Percentiles rank a stretch among this genome's conserved stretches.
Conservation (phyloP, 2,113 vertebrate species). For the Myrmecophaga tridactyla region DNA sequence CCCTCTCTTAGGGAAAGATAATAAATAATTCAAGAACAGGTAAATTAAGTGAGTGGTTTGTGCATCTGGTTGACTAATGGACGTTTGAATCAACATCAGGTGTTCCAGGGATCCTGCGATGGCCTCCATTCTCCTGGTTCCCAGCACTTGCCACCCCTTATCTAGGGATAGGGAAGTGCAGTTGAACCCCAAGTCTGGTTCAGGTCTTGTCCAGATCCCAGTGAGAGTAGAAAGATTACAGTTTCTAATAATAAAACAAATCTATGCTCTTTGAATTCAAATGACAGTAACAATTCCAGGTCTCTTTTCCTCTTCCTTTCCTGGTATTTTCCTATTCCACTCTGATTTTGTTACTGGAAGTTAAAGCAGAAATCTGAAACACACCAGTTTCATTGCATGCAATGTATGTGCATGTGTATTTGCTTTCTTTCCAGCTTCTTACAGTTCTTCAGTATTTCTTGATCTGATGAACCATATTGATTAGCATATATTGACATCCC, state of each 20-base stretch:
- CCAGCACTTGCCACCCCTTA: too few relatives aligned
- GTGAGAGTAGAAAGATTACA: background rate
- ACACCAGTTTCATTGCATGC: accelerated
- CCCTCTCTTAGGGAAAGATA: background rate
- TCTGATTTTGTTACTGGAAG: background rate
- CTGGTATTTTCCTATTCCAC: background rate
- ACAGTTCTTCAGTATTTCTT: background rate
- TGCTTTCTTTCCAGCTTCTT: background rate
- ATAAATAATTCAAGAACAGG: constrained; percentile 44
- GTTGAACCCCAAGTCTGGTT: too few relatives aligned
- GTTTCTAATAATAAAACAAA: background rate
- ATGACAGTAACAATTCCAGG: background rate
- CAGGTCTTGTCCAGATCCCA: background rate
- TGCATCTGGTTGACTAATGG: background rate
- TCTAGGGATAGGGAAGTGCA: background rate
- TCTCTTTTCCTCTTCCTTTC: background rate
- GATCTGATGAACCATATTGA: background rate
- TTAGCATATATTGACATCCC: background rate
- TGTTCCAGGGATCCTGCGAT: background rate
- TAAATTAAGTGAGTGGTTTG: constrained; percentile 14
- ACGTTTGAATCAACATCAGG: background rate
- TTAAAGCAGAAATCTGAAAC: background rate
- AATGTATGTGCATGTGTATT: background rate
- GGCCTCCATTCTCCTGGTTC: background rate
- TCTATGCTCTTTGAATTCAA: background rate